Conservation (phyloP, 2,888 invertebrate genomes). For the Brachypterus glaber region DNA sequence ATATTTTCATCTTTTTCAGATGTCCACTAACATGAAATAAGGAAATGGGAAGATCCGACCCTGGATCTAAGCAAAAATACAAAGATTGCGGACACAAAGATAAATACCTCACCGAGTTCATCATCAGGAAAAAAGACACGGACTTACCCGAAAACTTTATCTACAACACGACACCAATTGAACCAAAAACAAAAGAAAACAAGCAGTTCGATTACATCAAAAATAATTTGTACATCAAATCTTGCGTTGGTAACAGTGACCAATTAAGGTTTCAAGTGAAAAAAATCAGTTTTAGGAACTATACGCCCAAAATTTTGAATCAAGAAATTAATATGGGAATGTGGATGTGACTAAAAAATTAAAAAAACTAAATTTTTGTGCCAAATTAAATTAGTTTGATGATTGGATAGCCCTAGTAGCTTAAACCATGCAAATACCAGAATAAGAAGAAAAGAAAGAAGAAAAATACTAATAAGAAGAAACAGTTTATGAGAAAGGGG, state of each 20-base stretch:
- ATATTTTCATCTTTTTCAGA: too few species aligned
- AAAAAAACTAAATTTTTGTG: constrained; percentile 3
- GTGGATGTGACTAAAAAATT: constrained; percentile 49
- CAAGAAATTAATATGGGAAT: constrained; percentile 52
- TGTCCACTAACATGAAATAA: too few species aligned
- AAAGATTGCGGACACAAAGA: constrained; percentile 22
- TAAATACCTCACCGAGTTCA: constrained; percentile 26
- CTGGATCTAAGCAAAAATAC: constrained; percentile 23
- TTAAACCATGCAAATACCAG: too few species aligned
- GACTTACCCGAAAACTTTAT: not conserved
- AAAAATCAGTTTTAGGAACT: constrained; percentile 56
- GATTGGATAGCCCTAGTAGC: too few species aligned
- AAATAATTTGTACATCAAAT: constrained; percentile 48
- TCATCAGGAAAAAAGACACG: constrained; percentile 3
- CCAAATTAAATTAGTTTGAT: not conserved
- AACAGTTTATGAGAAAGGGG: too few species aligned
- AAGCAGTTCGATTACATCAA: constrained; percentile 41
- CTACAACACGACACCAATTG: constrained; percentile 24
- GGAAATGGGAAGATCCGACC: constrained; percentile 31
- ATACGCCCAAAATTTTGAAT: constrained; percentile 59
- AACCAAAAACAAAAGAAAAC: constrained; percentile 29
- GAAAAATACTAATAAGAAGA: too few species aligned
- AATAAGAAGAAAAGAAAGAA: too few species aligned
- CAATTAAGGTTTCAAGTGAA: constrained; percentile 39
- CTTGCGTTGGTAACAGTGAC: constrained; percentile 40